These are phyloP conservation scores for Spatulosminthurus flaviceps DNA, from an alignment of 2,888 invertebrate genomes.

Conservation along the genomic window DNA sequence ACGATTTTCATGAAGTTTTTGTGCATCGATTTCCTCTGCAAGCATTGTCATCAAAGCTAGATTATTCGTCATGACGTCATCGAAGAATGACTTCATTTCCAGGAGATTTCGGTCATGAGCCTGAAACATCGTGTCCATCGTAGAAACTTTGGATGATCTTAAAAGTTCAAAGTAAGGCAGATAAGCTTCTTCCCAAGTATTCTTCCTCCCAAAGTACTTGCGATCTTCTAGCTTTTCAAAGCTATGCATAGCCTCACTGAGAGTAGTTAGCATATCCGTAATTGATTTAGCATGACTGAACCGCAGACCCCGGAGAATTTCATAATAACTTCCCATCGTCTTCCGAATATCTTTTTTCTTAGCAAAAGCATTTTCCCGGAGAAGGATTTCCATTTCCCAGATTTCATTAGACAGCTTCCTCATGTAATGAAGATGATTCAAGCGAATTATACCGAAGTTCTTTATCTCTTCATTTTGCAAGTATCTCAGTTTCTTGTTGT, in stretches of 20 bases:
- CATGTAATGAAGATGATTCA: constrained; percentile 57
- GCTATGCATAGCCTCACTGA: constrained; percentile 8
- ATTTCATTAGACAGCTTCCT: constrained; percentile 57
- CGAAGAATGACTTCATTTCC: constrained; percentile 48
- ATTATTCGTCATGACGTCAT: constrained; percentile 46
- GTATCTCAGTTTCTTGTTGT: constrained; percentile 77
- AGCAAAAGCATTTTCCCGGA: constrained; percentile 50
- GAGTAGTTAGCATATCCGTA: neutral
- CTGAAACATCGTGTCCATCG: constrained; percentile 6
- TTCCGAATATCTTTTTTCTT: constrained; percentile 52
- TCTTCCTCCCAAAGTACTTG: constrained; percentile 12
- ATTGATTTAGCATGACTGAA: constrained; percentile 69
- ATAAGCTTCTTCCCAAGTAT: constrained; percentile 19
- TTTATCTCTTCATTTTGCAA: constrained; percentile 57
- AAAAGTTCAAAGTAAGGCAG: neutral
- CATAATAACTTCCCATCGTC: constrained; percentile 49
- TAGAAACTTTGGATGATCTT: neutral
- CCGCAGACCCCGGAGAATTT: constrained; percentile 53
- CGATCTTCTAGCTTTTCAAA: constrained; percentile 24
- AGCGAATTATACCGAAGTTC: constrained; percentile 53
- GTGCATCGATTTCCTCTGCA: constrained; percentile 39
- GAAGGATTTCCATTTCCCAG: constrained; percentile 50
- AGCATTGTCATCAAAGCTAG: constrained; percentile 40
- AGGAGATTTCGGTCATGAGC: constrained; percentile 39
- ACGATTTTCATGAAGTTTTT: constrained; percentile 42